These are phyloP conservation scores for Conopomorpha cramerella DNA, from an alignment of 1,140 invertebrate species.

Conservation along the genomic window DNA sequence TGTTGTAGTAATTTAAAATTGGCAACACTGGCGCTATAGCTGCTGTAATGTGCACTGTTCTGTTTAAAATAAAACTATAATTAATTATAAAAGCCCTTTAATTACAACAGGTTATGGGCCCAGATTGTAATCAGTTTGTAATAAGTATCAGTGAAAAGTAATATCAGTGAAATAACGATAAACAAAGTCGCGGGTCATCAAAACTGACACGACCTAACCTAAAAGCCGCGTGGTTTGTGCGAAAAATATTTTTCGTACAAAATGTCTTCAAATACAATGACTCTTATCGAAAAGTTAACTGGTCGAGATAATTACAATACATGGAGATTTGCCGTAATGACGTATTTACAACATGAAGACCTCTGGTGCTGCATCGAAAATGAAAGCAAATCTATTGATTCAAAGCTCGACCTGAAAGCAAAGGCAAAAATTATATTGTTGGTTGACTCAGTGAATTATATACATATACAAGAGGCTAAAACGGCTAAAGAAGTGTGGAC, in stretches of 20 bases:
- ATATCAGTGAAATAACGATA: not conserved
- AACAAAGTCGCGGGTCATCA: not conserved
- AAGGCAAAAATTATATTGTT: not conserved
- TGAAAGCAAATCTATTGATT: not conserved
- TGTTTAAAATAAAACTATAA: no score
- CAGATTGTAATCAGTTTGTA: not conserved
- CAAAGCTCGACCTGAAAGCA: not conserved
- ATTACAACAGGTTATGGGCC: not conserved
- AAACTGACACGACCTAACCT: not conserved
- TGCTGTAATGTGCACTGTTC: no score
- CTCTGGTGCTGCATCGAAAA: not conserved
- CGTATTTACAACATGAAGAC: not conserved
- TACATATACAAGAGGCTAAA: not conserved
- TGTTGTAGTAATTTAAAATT: no score
- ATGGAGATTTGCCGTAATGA: not conserved
- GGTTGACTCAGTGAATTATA: not conserved
- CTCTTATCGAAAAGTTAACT: no score
- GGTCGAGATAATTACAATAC: no score
- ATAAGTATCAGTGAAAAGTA: not conserved
- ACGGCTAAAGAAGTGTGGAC: not conserved
- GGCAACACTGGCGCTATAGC: no score
- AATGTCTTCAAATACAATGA: not conserved
- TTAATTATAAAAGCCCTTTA: no score
- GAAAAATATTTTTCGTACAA: not conserved
- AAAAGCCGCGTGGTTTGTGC: not conserved